A percentile compares a stretch with the other conserved stretches of the same genome.
phyloP scores from a whole-genome alignment of 2,888 invertebrate species.

The Nebria brevicollis region DNA sequence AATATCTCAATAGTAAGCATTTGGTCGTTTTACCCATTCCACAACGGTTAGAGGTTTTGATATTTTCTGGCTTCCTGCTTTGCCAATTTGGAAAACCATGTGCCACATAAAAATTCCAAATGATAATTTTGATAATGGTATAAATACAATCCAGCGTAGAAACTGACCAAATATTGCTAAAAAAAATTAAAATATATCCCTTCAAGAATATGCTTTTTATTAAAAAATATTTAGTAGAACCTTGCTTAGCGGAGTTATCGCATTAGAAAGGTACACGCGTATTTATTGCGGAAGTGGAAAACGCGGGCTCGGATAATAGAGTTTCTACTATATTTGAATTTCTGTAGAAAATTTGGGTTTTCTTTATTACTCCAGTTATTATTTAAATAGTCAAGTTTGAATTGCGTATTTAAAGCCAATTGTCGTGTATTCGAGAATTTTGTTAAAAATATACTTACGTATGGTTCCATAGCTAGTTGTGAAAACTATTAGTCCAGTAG shows the following conservation, averaged over 20 bases:
- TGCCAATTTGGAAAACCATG: constrained; percentile 64
- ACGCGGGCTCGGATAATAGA: no score
- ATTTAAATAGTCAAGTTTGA: no score
- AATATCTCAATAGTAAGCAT: not conserved
- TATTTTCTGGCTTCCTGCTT: constrained; percentile 64
- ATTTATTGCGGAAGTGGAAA: no score
- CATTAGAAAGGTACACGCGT: no score
- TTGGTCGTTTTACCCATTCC: constrained; percentile 55
- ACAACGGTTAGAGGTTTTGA: constrained; percentile 61
- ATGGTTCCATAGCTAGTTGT: constrained; percentile 65
- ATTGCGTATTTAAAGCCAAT: no score
- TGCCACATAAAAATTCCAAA: constrained; percentile 71
- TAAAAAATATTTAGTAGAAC: no score
- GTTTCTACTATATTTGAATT: no score
- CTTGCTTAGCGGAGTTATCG: no score
- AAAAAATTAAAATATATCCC: constrained; percentile 8
- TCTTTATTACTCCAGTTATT: no score
- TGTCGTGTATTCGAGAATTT: not conserved
- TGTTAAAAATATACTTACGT: constrained; percentile 23
- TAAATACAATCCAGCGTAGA: constrained; percentile 69
- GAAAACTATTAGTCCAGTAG: constrained; percentile 64
- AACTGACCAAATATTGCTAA: constrained; percentile 52
- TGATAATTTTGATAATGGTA: constrained; percentile 68
- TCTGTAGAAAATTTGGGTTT: no score
- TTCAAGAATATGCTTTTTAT: constrained; percentile 2